Conservation (phyloP, 2,797 vertebrate genomes). For the Sebastes matsubarae region DNA sequence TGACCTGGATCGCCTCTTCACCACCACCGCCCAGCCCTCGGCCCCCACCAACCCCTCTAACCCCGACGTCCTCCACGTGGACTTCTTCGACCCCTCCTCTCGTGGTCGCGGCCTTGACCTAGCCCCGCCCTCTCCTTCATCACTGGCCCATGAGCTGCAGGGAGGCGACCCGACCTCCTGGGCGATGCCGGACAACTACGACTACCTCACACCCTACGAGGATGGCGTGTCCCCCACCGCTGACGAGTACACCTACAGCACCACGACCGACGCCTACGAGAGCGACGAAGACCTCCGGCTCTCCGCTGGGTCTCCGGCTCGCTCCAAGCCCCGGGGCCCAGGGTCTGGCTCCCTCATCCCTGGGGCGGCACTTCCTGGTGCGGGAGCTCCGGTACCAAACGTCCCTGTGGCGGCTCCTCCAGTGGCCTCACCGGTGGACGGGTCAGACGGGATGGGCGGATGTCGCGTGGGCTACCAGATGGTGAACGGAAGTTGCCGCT, state of each 20-base stretch:
- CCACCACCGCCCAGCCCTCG: conserved; percentile 34
- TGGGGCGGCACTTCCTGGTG: conserved; percentile 56
- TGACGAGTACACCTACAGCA: conserved; percentile 84
- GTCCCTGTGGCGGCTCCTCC: conserved; percentile 50
- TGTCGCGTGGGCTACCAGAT: conserved; percentile 87
- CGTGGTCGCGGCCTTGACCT: conserved; percentile 73
- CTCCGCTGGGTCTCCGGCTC: conserved; percentile 70
- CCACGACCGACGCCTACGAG: conserved; percentile 82
- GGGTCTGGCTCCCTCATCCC: conserved; percentile 46
- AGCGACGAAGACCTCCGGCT: conserved; percentile 72
- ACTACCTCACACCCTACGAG: conserved; percentile 91
- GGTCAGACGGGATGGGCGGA: conserved; percentile 74
- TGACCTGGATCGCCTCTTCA: conserved; percentile 66
- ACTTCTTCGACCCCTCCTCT: conserved; percentile 86
- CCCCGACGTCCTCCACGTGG: conserved; percentile 85
- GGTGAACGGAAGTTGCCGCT: conserved; percentile 91
- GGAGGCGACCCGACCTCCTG: conserved; percentile 84
- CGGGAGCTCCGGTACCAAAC: conserved; percentile 36
- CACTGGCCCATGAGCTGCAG: conserved; percentile 77
- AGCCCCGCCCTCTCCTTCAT: conserved; percentile 69
- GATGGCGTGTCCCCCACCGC: conserved; percentile 87
- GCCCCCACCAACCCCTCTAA: conserved; percentile 52
- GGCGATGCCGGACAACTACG: conserved; percentile 87
- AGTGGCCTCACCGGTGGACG: conserved; percentile 59
- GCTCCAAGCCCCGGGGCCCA: conserved; percentile 59